Percentiles rank a stretch among this genome's conserved stretches.
Evolutionary conservation across 2,113 vertebrate species (phyloP).

Genomic region (Leucopternis melanops): DNA sequence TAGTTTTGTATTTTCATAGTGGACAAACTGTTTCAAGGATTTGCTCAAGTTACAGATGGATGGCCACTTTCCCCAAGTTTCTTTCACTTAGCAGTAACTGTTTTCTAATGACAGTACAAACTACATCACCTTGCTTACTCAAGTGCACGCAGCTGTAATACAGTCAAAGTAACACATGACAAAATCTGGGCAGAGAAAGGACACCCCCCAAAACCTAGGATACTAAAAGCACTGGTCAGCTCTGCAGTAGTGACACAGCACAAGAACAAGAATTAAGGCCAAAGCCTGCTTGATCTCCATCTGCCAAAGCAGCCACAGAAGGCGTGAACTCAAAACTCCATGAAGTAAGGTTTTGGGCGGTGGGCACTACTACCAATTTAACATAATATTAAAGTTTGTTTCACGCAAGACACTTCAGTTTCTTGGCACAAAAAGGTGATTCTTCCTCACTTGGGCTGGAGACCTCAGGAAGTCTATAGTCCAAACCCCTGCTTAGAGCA

Average conservation of each 20-base stretch:
- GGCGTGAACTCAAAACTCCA: not conserved
- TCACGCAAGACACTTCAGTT: rapidly evolving
- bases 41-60: not conserved
- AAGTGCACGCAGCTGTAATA: not conserved
- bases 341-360: rapidly evolving
- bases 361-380: not conserved
- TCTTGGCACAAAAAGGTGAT: not conserved
- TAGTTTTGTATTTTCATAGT: not conserved
- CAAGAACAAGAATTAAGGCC: not conserved
- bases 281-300: not conserved
- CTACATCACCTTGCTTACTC: not conserved
- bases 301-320: not conserved
- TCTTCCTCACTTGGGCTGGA: not conserved
- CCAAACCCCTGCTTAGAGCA: not conserved
- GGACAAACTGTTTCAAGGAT: not conserved
- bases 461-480: not conserved
- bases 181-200: not conserved
- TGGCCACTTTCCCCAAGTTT: not conserved
- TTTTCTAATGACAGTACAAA: not conserved
- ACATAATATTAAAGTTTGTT: rapidly evolving
- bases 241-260: not conserved
- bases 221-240: not conserved
- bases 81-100: not conserved
- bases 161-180: rapidly evolving
- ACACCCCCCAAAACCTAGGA: not conserved